phyloP scores from a whole-genome alignment of 2,113 vertebrate species.

The Ginglymostoma cirratum region DNA sequence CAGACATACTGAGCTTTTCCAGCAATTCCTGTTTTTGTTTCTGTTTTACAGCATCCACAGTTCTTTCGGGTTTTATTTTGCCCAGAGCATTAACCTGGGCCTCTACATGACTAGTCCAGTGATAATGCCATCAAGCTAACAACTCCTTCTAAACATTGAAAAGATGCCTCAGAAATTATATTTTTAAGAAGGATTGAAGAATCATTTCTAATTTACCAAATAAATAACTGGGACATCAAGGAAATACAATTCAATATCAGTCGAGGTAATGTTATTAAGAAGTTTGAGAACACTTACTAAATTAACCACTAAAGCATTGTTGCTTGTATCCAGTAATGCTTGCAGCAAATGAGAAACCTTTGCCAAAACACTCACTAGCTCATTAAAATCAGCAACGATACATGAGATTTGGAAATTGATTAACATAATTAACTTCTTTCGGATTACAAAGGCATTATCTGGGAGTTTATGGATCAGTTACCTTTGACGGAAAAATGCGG shows the following conservation, averaged over 20 bases:
- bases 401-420: constrained; percentile 3
- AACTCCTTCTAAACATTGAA: not conserved
- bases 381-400: not conserved
- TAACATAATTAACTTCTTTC: not conserved
- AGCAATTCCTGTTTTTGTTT: no score
- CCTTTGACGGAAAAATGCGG: not conserved
- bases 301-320: not conserved
- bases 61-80: no score
- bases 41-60: no score
- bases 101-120: no score
- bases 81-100: no score
- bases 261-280: not conserved
- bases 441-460: not conserved
- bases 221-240: not conserved
- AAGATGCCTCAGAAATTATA: not conserved
- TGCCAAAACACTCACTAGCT: not conserved
- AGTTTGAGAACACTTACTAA: not conserved
- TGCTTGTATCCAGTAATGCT: not conserved
- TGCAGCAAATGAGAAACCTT: not conserved
- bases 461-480: not conserved
- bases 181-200: not conserved
- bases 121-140: no score
- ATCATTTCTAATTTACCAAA: not conserved
- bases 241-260: not conserved
- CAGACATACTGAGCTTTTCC: no score